Percentiles rank a stretch among this genome's conserved stretches.
phyloP scores from a whole-genome alignment of 37 sponge, comb jelly and placozoan genomes.

The Mnemiopsis leidyi region DNA sequence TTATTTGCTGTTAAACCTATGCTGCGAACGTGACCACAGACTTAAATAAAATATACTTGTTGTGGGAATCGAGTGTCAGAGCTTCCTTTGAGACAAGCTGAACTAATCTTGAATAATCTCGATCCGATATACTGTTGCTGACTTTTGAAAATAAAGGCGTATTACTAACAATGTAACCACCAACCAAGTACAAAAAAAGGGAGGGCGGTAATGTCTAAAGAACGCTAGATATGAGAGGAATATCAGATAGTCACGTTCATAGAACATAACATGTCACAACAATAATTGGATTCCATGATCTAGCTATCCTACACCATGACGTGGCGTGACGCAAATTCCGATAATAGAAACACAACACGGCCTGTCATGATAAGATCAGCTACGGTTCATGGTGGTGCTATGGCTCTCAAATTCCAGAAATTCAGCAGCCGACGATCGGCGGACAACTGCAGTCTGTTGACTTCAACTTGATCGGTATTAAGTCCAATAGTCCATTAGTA shows the following conservation, averaged over 20 bases:
- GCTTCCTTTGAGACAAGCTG: too few relatives aligned
- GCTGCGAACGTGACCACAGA: too few relatives aligned
- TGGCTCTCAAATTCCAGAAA: not conserved
- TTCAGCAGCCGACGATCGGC: too few relatives aligned
- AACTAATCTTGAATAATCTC: too few relatives aligned
- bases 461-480: not conserved
- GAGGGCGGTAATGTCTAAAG: too few relatives aligned
- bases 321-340: not conserved
- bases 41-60: not conserved
- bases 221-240: not conserved
- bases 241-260: not conserved
- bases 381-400: not conserved
- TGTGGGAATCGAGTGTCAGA: too few relatives aligned
- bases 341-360: not conserved
- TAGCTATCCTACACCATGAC: not conserved
- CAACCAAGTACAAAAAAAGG: too few relatives aligned
- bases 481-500: not conserved
- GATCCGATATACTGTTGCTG: too few relatives aligned
- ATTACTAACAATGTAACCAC: too few relatives aligned
- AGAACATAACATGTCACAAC: not conserved
- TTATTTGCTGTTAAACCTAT: too few relatives aligned
- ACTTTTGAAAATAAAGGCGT: too few relatives aligned
- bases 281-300: not conserved
- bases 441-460: not conserved
- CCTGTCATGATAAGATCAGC: not conserved